Conservation (phyloP, 2,797 vertebrate species). For the Gymnoscopelus microlampas region DNA sequence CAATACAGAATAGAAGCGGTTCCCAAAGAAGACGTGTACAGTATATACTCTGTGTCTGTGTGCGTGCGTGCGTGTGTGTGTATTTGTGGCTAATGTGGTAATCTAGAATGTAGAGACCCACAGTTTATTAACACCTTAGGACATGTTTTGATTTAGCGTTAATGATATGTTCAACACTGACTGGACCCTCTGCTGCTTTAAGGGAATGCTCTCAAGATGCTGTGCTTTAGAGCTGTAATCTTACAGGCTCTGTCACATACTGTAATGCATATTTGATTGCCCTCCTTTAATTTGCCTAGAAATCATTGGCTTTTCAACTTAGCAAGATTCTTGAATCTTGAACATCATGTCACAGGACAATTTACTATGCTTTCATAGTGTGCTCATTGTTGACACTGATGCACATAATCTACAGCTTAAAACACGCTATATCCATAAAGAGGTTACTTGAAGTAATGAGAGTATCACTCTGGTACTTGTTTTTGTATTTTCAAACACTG, state of each 20-base stretch:
- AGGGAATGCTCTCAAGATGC: conserved; percentile 33
- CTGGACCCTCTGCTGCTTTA: conserved; percentile 34
- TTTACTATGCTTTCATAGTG: conserved; percentile 1
- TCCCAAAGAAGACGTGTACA: conserved; percentile 40
- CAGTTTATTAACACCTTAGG: conserved; percentile 38
- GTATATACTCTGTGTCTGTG: conserved; percentile 1
- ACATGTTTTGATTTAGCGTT: conserved; percentile 35
- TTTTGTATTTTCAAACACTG: conserved; percentile 23
- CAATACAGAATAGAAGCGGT: conserved; percentile 67
- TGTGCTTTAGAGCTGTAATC: conserved; percentile 10
- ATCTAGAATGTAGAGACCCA: conserved; percentile 29
- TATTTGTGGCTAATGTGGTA: background rate
- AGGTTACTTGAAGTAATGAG: conserved; percentile 32
- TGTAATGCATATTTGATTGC: background rate
- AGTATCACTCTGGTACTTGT: conserved; percentile 29
- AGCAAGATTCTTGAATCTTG: background rate
- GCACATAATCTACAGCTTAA: conserved; percentile 20
- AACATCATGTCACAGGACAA: conserved; percentile 14
- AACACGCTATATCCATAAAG: conserved; percentile 6
- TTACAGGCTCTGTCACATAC: background rate
- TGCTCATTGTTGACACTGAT: conserved; percentile 15
- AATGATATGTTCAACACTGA: conserved; percentile 41
- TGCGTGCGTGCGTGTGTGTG: conserved; percentile 3
- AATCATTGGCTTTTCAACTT: conserved; percentile 22
- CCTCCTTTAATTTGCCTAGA: conserved; percentile 12